Evolutionary conservation across 2,113 vertebrate species (phyloP).

Genomic region (Epinephelus lanceolatus): DNA sequence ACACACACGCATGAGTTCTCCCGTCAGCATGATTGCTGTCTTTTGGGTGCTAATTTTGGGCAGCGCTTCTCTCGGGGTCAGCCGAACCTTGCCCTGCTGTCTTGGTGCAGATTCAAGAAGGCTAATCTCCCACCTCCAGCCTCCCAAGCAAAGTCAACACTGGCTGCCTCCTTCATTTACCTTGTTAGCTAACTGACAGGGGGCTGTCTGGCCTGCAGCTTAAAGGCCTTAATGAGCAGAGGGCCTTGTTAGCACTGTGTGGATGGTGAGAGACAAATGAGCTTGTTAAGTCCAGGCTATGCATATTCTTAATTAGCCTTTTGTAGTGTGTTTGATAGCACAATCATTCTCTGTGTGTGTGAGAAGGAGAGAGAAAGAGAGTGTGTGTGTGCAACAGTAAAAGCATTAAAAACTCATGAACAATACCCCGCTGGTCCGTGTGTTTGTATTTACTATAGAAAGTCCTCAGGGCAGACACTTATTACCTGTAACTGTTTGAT

Average conservation of each 20-base stretch:
- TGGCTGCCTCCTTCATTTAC: slow-evolving; percentile 72
- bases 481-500: slow-evolving; percentile 20
- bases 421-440: slow-evolving; percentile 10
- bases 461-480: neutral
- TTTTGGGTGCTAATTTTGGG: slow-evolving; percentile 34
- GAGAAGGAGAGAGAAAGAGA: neutral
- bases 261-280: slow-evolving; percentile 71
- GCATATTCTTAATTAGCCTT: slow-evolving; percentile 78
- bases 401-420: slow-evolving; percentile 29
- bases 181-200: slow-evolving; percentile 73
- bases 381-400: slow-evolving; percentile 27
- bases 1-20: slow-evolving; percentile 29
- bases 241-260: slow-evolving; percentile 67
- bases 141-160: slow-evolving; percentile 62
- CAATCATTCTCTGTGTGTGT: slow-evolving; percentile 45
- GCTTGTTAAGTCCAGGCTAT: slow-evolving; percentile 71
- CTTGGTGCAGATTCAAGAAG: slow-evolving; percentile 63
- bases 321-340: slow-evolving; percentile 69
- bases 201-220: slow-evolving; percentile 65
- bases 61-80: slow-evolving; percentile 44
- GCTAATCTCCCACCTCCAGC: slow-evolving; percentile 68
- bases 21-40: slow-evolving; percentile 45
- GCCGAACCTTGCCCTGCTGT: slow-evolving; percentile 56
- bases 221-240: slow-evolving; percentile 74
- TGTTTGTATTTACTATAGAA: slow-evolving; percentile 18